Conservation (phyloP, 2,113 vertebrate species). For the Tragelaphus scriptus region DNA sequence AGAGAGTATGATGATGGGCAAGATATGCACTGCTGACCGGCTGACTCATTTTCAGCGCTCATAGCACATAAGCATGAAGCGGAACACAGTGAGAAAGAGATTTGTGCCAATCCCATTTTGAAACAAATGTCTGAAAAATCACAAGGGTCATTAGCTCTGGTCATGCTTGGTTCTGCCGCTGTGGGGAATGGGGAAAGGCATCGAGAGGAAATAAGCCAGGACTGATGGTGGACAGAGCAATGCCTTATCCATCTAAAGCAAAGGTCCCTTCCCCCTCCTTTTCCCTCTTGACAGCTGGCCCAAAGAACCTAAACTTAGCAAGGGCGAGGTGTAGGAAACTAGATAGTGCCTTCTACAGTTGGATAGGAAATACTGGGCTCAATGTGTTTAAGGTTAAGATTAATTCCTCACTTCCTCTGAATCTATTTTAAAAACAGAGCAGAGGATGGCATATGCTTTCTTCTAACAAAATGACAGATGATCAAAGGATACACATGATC, state of each 20-base stretch:
- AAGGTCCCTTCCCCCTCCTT: constrained; percentile 54
- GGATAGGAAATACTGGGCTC: constrained; percentile 85
- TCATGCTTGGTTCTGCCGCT: neutral
- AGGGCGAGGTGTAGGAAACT: constrained; percentile 83
- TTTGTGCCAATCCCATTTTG: neutral
- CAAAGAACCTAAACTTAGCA: constrained; percentile 83
- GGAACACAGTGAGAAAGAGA: neutral
- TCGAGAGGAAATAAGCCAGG: neutral
- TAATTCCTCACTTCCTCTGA: constrained; percentile 84
- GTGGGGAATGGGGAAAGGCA: neutral
- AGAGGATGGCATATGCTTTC: constrained; percentile 80
- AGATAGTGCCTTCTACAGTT: constrained; percentile 79
- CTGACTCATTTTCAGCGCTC: neutral
- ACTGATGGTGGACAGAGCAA: neutral
- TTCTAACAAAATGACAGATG: constrained; percentile 81
- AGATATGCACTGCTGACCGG: neutral
- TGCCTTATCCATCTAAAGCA: constrained; percentile 53
- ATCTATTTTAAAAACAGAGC: constrained; percentile 83
- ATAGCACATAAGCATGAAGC: neutral
- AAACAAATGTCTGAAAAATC: neutral
- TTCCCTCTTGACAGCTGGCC: constrained; percentile 81
- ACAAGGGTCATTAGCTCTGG: neutral
- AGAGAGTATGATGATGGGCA: neutral
- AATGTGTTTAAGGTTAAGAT: constrained; percentile 84
- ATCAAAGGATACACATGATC: constrained; percentile 80